Evolutionary conservation across 2,113 vertebrate genomes (phyloP).

Genomic region (Corythornis madagascariensis): DNA sequence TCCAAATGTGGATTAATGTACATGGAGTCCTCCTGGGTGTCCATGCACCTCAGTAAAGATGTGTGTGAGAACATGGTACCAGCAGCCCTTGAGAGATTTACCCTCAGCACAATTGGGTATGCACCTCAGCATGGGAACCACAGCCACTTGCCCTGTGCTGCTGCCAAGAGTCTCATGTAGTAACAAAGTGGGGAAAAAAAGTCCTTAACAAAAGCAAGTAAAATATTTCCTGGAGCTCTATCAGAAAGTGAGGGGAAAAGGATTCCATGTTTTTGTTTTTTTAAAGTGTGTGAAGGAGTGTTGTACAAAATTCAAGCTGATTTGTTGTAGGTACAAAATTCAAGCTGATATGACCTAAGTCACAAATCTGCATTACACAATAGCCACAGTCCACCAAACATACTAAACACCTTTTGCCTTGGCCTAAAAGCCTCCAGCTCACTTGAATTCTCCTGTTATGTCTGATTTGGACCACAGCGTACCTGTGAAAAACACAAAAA

Average conservation of each 20-base stretch:
- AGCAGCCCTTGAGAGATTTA: background rate
- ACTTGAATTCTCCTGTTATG: background rate
- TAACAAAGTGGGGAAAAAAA: background rate
- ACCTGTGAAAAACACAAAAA: background rate
- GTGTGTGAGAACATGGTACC: rapidly evolving
- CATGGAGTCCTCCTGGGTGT: background rate
- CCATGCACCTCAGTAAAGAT: background rate
- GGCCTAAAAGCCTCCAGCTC: background rate
- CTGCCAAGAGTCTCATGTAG: background rate
- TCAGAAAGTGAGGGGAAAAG: background rate
- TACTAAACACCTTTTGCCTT: background rate
- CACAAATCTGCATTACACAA: background rate
- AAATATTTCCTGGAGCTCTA: background rate
- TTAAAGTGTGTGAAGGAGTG: background rate
- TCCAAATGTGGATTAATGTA: background rate
- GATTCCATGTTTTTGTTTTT: background rate
- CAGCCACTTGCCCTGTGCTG: background rate
- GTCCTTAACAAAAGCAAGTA: background rate
- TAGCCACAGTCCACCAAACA: background rate
- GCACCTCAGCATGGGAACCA: background rate
- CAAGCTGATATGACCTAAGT: background rate
- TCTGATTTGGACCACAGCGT: background rate
- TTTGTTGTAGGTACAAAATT: background rate
- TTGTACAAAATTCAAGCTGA: background rate
- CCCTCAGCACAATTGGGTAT: background rate